Conservation (phyloP, 2,888 invertebrate species). For the Conchocele bisecta region DNA sequence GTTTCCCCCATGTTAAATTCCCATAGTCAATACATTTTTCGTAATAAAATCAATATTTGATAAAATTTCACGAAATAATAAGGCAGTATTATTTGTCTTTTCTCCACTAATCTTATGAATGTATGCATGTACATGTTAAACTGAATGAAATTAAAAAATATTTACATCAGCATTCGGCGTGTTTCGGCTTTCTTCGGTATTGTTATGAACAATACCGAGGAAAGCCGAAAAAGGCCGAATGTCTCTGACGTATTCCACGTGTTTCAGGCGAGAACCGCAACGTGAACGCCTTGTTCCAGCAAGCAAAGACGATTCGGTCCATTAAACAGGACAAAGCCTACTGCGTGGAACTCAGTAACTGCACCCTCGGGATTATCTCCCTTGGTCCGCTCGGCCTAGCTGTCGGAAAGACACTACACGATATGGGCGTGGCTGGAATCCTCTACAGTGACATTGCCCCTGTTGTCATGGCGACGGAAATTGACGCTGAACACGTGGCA, state of each 20-base stretch:
- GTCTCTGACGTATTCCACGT: neutral
- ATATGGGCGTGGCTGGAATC: constrained; percentile 89
- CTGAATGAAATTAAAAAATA: no score
- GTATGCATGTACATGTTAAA: no score
- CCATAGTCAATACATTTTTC: no score
- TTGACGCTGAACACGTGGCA: constrained; percentile 87
- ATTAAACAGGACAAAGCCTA: constrained; percentile 37
- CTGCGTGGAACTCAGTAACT: constrained; percentile 82
- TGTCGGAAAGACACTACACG: constrained; percentile 89
- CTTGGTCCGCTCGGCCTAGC: constrained; percentile 84
- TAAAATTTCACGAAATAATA: no score
- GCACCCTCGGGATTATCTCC: constrained; percentile 86
- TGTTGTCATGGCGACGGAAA: constrained; percentile 82
- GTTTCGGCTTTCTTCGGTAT: no score
- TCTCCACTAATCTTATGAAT: no score
- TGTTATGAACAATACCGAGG: no score
- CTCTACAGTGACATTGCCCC: constrained; percentile 89
- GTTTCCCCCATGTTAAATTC: no score
- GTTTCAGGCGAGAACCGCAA: constrained; percentile 27
- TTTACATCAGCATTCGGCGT: no score
- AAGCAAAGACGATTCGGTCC: constrained; percentile 37
- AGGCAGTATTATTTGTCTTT: no score
- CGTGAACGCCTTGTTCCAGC: constrained; percentile 49
- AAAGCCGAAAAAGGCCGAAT: neutral
- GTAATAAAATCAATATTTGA: no score